Percentiles rank a stretch among this genome's conserved stretches.
phyloP scores from a whole-genome alignment of 1,140 invertebrate species.

The Platorchestia sp. region DNA sequence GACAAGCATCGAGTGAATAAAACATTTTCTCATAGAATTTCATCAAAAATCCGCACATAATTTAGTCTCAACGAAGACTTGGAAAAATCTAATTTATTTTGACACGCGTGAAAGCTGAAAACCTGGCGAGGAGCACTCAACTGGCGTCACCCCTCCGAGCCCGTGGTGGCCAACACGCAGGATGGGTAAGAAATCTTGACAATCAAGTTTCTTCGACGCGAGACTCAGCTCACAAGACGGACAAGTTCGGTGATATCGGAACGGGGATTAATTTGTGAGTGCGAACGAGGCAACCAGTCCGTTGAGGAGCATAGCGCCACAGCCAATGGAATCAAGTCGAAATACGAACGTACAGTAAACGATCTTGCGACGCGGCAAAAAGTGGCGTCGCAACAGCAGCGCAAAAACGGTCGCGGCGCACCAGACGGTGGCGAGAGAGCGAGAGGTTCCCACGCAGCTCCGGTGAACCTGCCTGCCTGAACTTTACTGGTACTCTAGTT shows the following conservation, averaged over 20 bases:
- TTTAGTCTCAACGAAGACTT: background rate
- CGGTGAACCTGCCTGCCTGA: background rate
- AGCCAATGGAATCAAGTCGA: conserved; percentile 42
- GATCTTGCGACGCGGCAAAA: conserved; percentile 20
- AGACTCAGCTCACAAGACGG: background rate
- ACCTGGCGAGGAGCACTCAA: background rate
- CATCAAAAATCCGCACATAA: background rate
- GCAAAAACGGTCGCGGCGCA: conserved; percentile 17
- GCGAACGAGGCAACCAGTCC: background rate
- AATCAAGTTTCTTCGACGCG: background rate
- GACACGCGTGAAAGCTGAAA: background rate
- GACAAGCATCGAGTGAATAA: background rate
- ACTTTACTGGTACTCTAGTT: conserved; percentile 7
- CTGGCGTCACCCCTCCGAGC: background rate
- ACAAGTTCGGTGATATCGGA: background rate
- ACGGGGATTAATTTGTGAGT: background rate
- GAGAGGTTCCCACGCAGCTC: conserved; percentile 35
- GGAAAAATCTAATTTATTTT: background rate
- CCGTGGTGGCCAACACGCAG: background rate
- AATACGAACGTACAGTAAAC: conserved; percentile 33
- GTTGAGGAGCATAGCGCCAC: background rate
- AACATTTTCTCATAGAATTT: background rate
- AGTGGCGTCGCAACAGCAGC: conserved; percentile 17
- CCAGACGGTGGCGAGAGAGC: background rate
- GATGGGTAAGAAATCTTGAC: background rate